phyloP scores from a whole-genome alignment of 2,888 invertebrate species.

The Harpagoxenus sublaevis region DNA sequence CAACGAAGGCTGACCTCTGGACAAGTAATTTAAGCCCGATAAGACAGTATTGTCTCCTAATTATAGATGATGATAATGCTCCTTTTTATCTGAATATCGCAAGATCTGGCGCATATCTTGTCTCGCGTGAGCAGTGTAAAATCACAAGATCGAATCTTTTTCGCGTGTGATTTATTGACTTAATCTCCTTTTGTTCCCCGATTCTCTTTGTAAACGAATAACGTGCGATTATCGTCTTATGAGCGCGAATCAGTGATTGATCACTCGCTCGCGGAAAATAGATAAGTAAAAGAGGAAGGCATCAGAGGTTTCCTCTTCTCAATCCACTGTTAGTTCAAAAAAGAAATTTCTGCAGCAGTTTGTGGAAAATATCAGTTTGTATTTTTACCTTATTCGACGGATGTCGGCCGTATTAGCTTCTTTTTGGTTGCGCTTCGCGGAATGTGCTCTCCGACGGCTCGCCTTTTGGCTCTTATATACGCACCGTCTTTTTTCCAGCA shows the following conservation, averaged over 20 bases:
- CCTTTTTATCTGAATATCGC: neutral
- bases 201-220: neutral
- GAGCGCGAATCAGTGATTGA: neutral
- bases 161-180: neutral
- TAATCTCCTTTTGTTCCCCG: neutral
- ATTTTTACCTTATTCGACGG: neutral
- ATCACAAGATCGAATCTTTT: neutral
- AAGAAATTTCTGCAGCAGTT: neutral
- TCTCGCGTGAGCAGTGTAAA: neutral
- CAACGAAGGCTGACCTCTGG: neutral
- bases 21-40: neutral
- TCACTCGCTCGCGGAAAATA: neutral
- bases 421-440: neutral
- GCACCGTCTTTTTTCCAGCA: neutral
- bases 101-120: neutral
- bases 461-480: constrained; percentile 21
- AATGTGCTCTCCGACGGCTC: neutral
- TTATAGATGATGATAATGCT: constrained; percentile 10
- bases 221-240: neutral
- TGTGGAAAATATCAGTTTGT: constrained; percentile 8
- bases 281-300: neutral
- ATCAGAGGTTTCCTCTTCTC: neutral
- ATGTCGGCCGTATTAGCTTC: neutral
- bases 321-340: neutral
- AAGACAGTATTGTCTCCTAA: constrained; percentile 1